These are phyloP conservation scores for Arrhamphus sclerolepis DNA, from an alignment of 2,797 vertebrate genomes.

Conservation along the genomic window DNA sequence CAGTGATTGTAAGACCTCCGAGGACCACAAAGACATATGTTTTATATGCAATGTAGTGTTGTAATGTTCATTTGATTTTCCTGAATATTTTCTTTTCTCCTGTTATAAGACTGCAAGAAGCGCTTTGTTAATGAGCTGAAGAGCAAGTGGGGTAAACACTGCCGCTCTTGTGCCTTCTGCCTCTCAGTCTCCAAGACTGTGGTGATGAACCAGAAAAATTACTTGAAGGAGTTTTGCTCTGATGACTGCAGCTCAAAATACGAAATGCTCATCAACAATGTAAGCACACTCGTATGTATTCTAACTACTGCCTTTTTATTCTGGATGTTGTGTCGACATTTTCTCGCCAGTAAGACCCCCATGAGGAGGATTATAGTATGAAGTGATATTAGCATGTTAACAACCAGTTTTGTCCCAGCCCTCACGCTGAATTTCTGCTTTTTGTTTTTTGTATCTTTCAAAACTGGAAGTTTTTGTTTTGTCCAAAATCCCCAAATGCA, in stretches of 20 bases:
- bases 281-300: constrained; percentile 46
- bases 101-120: constrained; percentile 84
- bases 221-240: constrained; percentile 88
- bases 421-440: too few species aligned
- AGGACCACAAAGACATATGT: too few species aligned
- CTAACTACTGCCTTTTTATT: neutral
- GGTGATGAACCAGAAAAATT: constrained; percentile 82
- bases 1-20: constrained; percentile 82
- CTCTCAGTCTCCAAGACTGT: constrained; percentile 81
- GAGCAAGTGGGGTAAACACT: constrained; percentile 87
- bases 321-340: neutral
- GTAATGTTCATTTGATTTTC: accelerated
- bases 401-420: too few species aligned
- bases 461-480: too few species aligned
- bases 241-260: constrained; percentile 88
- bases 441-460: too few species aligned
- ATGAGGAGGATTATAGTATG: too few species aligned
- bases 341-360: too few species aligned
- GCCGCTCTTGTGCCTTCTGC: constrained; percentile 89
- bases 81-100: neutral
- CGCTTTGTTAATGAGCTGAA: constrained; percentile 87
- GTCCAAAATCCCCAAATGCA: too few species aligned
- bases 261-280: constrained; percentile 85
- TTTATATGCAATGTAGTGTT: too few species aligned
- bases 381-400: too few species aligned